phyloP scores from a whole-genome alignment of 2,888 invertebrate genomes.

The Arrhopalites spinosus region DNA sequence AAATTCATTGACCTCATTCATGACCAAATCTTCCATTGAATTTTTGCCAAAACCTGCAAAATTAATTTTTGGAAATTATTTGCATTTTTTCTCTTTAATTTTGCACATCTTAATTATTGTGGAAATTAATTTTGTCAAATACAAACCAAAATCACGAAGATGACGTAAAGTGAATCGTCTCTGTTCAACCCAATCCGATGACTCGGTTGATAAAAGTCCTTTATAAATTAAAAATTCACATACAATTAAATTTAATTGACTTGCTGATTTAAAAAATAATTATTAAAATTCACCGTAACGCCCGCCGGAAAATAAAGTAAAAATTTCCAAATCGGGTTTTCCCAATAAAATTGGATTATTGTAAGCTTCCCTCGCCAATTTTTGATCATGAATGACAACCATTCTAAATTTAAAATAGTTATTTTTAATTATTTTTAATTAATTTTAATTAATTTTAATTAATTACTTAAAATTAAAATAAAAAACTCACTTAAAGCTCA shows the following conservation, averaged over 20 bases:
- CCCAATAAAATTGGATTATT: neutral
- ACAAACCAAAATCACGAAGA: constrained; percentile 28
- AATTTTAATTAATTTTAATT: neutral
- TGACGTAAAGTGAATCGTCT: constrained; percentile 24
- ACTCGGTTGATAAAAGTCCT: constrained; percentile 10
- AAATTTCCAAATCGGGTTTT: constrained; percentile 1
- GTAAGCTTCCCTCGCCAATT: neutral
- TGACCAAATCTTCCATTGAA: neutral
- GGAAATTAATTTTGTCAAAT: too few relatives aligned
- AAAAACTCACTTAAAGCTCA: neutral
- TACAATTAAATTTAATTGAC: too few relatives aligned
- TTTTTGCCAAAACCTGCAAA: constrained; percentile 20
- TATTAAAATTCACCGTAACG: neutral
- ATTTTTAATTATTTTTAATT: too few relatives aligned
- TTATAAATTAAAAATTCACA: neutral
- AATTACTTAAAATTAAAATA: neutral
- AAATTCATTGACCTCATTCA: constrained; percentile 30
- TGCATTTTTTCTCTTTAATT: too few relatives aligned
- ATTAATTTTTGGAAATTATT: too few relatives aligned
- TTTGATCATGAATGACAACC: neutral
- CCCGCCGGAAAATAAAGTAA: neutral
- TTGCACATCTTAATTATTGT: too few relatives aligned
- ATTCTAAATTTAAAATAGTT: neutral
- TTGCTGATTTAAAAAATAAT: too few relatives aligned
- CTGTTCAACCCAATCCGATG: constrained; percentile 17